Percentiles rank a stretch among this genome's conserved stretches.
These are phyloP conservation scores for Xiphophorus birchmanni DNA, from an alignment of 2,797 vertebrate species.

Conservation along the genomic window DNA sequence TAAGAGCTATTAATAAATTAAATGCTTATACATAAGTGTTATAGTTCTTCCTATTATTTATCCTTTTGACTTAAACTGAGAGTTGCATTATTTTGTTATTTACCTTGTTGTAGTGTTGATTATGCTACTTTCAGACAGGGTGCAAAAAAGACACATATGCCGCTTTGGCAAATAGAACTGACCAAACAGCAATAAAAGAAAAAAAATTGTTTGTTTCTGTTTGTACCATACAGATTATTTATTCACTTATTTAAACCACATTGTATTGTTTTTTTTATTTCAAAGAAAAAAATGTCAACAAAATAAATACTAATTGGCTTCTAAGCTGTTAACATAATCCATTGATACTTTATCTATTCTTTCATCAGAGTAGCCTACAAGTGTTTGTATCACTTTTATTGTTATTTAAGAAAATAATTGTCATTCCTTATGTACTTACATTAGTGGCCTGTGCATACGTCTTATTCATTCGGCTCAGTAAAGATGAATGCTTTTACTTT, in stretches of 20 bases:
- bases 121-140: neutral
- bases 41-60: neutral
- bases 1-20: neutral
- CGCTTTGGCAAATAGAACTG: neutral
- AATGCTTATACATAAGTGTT: neutral
- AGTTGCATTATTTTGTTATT: neutral
- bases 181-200: neutral
- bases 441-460: neutral
- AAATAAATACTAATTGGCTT: neutral
- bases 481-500: neutral
- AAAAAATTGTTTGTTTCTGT: neutral
- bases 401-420: neutral
- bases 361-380: neutral
- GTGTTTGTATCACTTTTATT: neutral
- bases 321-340: neutral
- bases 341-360: neutral
- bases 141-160: neutral
- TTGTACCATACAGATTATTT: neutral
- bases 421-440: neutral
- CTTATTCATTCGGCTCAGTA: neutral
- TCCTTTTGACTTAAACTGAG: neutral
- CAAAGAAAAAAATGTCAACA: neutral
- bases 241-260: neutral
- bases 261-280: neutral
- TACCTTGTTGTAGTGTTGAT: neutral